Base-by-base conservation (phyloP, 2,888 invertebrate genomes). In the Uloborus plumipes region DNA sequence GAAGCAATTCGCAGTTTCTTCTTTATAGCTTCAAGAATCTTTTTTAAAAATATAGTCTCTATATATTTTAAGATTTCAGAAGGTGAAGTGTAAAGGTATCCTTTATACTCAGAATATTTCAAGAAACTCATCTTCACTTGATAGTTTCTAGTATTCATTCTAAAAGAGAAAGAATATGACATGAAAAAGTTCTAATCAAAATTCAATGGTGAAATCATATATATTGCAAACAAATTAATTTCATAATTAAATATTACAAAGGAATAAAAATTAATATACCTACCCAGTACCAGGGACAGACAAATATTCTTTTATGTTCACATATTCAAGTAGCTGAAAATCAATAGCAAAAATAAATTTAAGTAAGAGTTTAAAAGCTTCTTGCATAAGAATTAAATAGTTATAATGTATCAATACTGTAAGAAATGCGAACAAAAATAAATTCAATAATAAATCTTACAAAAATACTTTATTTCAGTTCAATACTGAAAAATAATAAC, bases 71-170 rank as follows among this genome's bases (percentile, higher is more conserved):
- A 89, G 31, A 96, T 91, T 69, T 92, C 89, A 58, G 91, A 90
- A 0, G 96, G 94, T 70, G 92, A 93, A 1, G 96, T 92, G 69
- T 91, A 90, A 86, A 93, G 94, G 70, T 94, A 92, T 2, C 92
- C 91, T 86, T 93, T 93, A 88, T 97, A 97, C 50, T 92, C 92
- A 26, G 92, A 90, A 59, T 93, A 90, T 0, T 95, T 94, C 73
- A 97, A 90, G 88, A 95, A 96, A 39, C 92, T 89, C 85, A 97
- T 93, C 13, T 90, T 91, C 86, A 97, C 88, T 0, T 91, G 92
- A 85, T 94, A 95, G 66, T 91, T 90, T 84, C 94, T 89, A 71
- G 88, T 88, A 84, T 91, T 89, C 55, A 55, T 55, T 18, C 18
- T 55, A 6, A 55, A 55, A 55, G 1, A 14, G n/a, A n/a, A 55